phyloP scores from a whole-genome alignment of 1,140 invertebrate species.

The Drosophila tristis region DNA sequence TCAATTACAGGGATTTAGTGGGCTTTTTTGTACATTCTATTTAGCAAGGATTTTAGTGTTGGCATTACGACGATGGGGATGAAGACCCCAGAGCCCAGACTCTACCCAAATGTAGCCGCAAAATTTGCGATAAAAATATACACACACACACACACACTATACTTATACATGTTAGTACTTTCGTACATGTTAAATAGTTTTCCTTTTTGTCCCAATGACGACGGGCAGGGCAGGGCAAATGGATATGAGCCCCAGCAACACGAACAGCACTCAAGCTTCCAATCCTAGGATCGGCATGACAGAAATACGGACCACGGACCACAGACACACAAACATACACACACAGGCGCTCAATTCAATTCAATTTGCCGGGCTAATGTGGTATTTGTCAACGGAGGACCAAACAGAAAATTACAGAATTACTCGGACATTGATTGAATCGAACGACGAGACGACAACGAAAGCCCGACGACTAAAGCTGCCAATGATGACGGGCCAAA shows the following conservation, averaged over 20 bases:
- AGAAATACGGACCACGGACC: constrained; percentile 23
- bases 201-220: constrained; percentile 29
- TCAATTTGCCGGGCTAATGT: constrained; percentile 80
- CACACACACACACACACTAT: constrained; percentile 21
- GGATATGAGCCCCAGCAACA: constrained; percentile 29
- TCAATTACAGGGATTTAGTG: constrained; percentile 72
- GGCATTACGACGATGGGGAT: constrained; percentile 17
- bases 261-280: constrained; percentile 57
- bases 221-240: constrained; percentile 17
- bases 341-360: constrained; percentile 66
- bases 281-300: constrained; percentile 30
- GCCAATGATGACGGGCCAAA: constrained; percentile 46
- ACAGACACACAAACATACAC: constrained; percentile 21
- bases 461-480: constrained; percentile 32
- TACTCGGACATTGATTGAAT: constrained; percentile 82
- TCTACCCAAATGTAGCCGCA: constrained; percentile 55
- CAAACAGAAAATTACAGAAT: constrained; percentile 79
- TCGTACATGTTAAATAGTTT: constrained; percentile 69
- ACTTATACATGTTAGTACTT: too few species aligned
- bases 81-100: not conserved
- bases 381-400: constrained; percentile 77
- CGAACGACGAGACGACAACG: constrained; percentile 46
- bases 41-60: constrained; percentile 67
- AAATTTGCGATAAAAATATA: constrained; percentile 75
- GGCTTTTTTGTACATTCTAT: constrained; percentile 68